Conservation (phyloP, 2,797 vertebrate species). For the Pangasius macronema region DNA sequence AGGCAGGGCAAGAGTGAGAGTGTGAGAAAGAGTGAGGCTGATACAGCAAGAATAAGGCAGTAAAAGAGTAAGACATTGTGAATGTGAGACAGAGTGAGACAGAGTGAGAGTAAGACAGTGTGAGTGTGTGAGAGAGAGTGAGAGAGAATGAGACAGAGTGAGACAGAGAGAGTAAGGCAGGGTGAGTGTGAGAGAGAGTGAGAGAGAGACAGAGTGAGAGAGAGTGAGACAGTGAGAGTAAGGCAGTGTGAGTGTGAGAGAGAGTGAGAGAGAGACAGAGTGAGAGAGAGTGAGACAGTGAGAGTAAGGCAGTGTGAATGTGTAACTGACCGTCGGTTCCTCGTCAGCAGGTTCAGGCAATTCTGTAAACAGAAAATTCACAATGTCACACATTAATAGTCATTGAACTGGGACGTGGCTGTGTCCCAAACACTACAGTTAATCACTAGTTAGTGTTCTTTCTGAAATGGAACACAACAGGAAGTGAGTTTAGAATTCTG, state of each 20-base stretch:
- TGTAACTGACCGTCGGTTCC: conserved; percentile 1
- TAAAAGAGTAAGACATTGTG: too few species aligned
- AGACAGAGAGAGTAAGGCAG: background rate
- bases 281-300: background rate
- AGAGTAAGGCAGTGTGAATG: too few species aligned
- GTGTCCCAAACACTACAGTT: background rate
- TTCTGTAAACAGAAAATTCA: conserved; percentile 6
- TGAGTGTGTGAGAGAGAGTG: too few species aligned
- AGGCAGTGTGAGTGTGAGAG: too few species aligned
- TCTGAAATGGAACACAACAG: background rate
- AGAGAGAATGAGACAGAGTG: too few species aligned
- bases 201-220: too few species aligned
- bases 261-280: too few species aligned
- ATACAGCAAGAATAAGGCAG: background rate
- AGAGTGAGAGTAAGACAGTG: too few species aligned
- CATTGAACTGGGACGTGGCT: background rate
- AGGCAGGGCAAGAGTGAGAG: too few species aligned
- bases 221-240: too few species aligned
- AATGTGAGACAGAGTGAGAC: too few species aligned
- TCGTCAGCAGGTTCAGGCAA: background rate
- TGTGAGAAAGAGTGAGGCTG: background rate
- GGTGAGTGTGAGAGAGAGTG: too few species aligned
- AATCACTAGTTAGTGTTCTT: background rate
- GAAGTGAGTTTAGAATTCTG: background rate
- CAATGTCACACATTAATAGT: background rate